Evolutionary conservation across 2,888 invertebrate species (phyloP), one percentile per base, ranked within the genome.

Genomic region (Morinoia aosen): DNA sequence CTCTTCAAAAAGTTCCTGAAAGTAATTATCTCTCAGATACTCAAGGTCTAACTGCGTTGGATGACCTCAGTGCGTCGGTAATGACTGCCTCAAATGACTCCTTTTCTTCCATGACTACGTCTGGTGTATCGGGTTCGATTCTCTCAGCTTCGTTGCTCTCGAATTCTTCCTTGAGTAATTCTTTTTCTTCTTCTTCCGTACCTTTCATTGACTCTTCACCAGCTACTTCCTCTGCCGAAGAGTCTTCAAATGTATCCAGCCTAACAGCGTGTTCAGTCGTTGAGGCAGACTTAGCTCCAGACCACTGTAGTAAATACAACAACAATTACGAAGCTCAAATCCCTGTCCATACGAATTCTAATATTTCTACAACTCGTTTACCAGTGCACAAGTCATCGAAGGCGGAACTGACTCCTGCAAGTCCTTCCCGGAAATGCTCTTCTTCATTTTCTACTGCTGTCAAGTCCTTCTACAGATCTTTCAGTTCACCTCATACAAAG

Each of bases 81-180:
- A 93, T 93, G 93, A 93, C 93, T 93, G 93, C 93, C 11, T 93
- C 93, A 8, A 93, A 93, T 48, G 93, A 93, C 93, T 93, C 93
- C 11, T 93, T 93, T 93, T 93, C 93, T 33, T 93, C 93, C 11
- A 93, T 93, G 56, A 57, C 93, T 0, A 93, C 93, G 19, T 93
- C 93, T 56, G 93, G 93, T 57, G 93, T 93, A 16, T 57, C 93
- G 11, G 93, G 93, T 33, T 93, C 93, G 10, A 39, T 93, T 93
- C 93, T 93, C 10, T 93, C 93, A 19, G 93, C 58, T 33, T 93
- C 93, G n/a, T 57, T 57, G 57, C 56, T 56, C 56, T 95, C 95
- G 12, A 61, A 64, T 76, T 76, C 95, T 10, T 93, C 94, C 16
- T n/a, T 94, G 58, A 58, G 57, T n/a, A 64, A 61, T 56, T 95